Percentiles rank a stretch among this genome's conserved stretches.
Conservation (phyloP, 2,113 vertebrate species). For the Megalops atlanticus region DNA sequence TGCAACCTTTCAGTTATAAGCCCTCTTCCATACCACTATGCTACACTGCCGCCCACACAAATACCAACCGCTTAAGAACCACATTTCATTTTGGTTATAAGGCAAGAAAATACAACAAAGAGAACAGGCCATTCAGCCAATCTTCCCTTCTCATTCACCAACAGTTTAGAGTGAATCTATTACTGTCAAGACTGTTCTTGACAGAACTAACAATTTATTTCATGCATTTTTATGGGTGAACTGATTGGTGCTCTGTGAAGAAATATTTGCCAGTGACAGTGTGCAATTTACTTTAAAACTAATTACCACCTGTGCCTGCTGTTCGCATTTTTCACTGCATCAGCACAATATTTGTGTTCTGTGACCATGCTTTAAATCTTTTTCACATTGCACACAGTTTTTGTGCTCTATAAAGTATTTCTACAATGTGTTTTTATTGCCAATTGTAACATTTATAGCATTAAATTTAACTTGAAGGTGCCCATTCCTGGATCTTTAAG, state of each 20-base stretch:
- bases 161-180: neutral
- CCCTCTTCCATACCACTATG: too few species aligned
- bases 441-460: too few species aligned
- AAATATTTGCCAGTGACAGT: neutral
- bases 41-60: too few species aligned
- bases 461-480: too few species aligned
- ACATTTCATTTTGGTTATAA: neutral
- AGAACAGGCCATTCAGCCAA: neutral
- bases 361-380: too few species aligned
- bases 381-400: too few species aligned
- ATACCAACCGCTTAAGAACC: neutral
- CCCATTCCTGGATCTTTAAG: too few species aligned
- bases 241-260: neutral
- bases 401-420: too few species aligned
- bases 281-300: neutral
- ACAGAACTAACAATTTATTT: neutral
- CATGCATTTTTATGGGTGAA: neutral
- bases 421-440: too few species aligned
- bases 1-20: too few species aligned
- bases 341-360: too few species aligned
- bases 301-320: neutral
- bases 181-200: neutral
- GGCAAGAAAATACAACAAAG: neutral
- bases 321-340: too few species aligned
- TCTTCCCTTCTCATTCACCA: neutral